These are phyloP conservation scores for Ellobium chinense DNA, from an alignment of 2,888 invertebrate species.

Conservation along the genomic window DNA sequence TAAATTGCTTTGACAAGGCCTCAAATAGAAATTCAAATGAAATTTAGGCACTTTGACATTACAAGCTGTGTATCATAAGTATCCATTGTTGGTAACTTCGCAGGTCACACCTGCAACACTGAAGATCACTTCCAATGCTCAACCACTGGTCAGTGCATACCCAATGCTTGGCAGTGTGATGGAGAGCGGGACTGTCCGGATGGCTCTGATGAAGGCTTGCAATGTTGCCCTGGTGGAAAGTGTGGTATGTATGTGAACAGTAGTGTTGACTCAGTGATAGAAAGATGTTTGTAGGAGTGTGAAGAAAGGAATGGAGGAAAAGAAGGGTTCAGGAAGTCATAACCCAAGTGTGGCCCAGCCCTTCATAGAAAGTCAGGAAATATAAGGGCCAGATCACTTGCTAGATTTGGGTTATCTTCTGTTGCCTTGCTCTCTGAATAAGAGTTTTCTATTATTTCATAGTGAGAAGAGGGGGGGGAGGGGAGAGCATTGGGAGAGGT, in stretches of 20 bases:
- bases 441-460: too few relatives aligned
- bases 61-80: neutral
- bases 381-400: too few relatives aligned
- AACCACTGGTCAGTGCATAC: constrained; percentile 82
- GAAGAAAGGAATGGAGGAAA: too few relatives aligned
- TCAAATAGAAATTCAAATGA: neutral
- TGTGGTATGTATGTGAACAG: constrained; percentile 27
- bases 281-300: too few relatives aligned
- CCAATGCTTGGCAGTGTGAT: constrained; percentile 85
- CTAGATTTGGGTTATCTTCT: too few relatives aligned
- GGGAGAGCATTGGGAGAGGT: neutral
- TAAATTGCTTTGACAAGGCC: neutral
- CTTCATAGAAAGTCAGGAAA: too few relatives aligned
- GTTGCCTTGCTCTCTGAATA: too few relatives aligned
- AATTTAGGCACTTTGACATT: too few relatives aligned
- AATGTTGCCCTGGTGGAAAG: constrained; percentile 26
- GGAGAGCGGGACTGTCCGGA: constrained; percentile 88
- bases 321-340: too few relatives aligned
- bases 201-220: constrained; percentile 86
- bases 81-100: neutral
- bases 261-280: too few relatives aligned
- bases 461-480: too few relatives aligned
- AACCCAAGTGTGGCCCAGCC: too few relatives aligned
- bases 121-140: constrained; percentile 46
- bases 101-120: constrained; percentile 46